Evolutionary conservation across 92 coral and sea anemone species (phyloP).

Genomic region (Porites evermanni): DNA sequence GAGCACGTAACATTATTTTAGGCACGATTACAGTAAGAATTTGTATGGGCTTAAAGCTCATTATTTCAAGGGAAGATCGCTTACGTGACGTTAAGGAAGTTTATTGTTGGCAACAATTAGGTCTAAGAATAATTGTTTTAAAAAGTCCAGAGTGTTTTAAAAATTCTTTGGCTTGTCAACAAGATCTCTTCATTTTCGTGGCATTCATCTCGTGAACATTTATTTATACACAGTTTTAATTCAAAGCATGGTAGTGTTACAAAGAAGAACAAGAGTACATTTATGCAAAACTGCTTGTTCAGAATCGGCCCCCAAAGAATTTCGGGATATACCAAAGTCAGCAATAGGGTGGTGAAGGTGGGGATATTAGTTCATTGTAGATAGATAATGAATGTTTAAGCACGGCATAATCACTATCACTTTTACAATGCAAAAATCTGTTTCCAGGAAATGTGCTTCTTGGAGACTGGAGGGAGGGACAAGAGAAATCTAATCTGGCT

Average conservation of each 20-base stretch:
- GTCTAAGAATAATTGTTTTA: neutral
- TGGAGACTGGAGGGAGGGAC: neutral
- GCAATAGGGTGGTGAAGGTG: neutral
- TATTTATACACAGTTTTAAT: conserved; percentile 21
- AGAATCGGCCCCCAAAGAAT: neutral
- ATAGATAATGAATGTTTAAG: neutral
- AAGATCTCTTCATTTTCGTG: neutral
- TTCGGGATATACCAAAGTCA: neutral
- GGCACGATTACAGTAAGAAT: neutral
- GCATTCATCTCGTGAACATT: neutral
- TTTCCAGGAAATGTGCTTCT: neutral
- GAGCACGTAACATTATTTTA: neutral
- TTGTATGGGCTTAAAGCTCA: too few species aligned
- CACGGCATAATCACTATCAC: neutral
- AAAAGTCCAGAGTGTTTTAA: neutral
- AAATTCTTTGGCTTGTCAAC: neutral
- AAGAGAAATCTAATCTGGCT: too few species aligned
- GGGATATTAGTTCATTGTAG: neutral
- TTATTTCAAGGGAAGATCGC: neutral
- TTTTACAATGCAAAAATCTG: neutral
- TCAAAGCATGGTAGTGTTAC: neutral
- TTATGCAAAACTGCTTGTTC: neutral
- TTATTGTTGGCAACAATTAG: neutral
- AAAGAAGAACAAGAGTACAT: neutral
- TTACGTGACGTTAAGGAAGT: neutral